These are phyloP conservation scores for Diploptera punctata DNA, from an alignment of 2,888 invertebrate genomes.

Conservation along the genomic window DNA sequence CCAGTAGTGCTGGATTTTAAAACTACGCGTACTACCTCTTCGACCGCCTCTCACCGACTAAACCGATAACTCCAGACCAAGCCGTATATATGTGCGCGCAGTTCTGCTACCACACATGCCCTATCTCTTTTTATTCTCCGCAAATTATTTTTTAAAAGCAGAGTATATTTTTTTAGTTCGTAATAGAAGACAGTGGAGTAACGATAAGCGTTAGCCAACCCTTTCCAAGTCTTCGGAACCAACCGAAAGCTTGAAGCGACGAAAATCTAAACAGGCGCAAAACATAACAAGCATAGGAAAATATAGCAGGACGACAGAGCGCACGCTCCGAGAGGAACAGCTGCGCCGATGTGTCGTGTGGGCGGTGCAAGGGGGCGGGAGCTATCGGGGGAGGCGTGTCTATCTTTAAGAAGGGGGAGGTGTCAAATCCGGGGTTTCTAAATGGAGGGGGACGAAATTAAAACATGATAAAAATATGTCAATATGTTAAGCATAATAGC, in stretches of 20 bases:
- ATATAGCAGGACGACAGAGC: not conserved
- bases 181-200: not conserved
- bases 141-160: not conserved
- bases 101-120: not conserved
- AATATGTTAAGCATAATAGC: not conserved
- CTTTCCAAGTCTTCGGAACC: constrained; percentile 14
- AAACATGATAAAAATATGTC: not conserved
- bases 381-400: constrained; percentile 11
- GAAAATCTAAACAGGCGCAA: constrained; percentile 18
- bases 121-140: constrained; percentile 2
- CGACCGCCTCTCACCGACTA: constrained; percentile 1
- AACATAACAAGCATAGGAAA: constrained; percentile 1
- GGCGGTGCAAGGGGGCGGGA: constrained; percentile 17
- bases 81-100: constrained; percentile 4
- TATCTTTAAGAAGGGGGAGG: not conserved
- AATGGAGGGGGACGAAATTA: constrained; percentile 13
- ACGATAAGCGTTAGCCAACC: constrained; percentile 12
- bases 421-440: not conserved
- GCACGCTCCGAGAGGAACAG: not conserved
- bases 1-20: not conserved
- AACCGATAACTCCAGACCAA: not conserved
- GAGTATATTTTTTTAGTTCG: not conserved
- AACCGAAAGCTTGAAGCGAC: constrained; percentile 16
- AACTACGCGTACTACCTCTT: not conserved
- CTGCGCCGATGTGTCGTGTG: constrained; percentile 6